Evolutionary conservation across 2,888 invertebrate genomes (phyloP), one percentile per base, ranked within the genome.

Genomic region (Lepeophtheirus nordmannii): DNA sequence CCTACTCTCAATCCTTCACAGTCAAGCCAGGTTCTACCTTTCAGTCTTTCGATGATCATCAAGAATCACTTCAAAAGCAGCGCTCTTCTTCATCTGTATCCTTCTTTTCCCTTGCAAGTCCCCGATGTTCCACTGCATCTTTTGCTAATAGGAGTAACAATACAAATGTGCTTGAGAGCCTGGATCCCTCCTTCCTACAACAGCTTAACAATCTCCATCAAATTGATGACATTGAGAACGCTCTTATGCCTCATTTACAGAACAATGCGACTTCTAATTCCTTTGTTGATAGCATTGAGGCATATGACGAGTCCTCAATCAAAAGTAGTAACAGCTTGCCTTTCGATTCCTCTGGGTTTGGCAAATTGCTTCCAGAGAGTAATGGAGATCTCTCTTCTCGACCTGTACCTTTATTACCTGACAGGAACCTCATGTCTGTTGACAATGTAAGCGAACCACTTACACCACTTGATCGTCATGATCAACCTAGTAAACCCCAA

Each of bases 141-240:
- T 40, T 59, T 14, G 39, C 60, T 7, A 38, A 53, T 5, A 17
- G 20, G n/a, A 65, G 39, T 38, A 56, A 37, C n/a, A 38, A 37
- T 10, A 60, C 22, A 2, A 64, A 41, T 30, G 56, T 64, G 17
- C 37, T 66, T 38, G 66, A 66, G n/a, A 58, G 37, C 37, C 37
- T 65, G 14, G 65, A 65, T 38, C 65, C 58, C 17, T 56, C 22
- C n/a, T 58, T 57, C 53, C 30, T 64, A 20, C 17, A 46, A 22
- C 60, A 41, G 41, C 37, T 66, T n/a, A 66, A 59, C 30, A 66
- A 66, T 46, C 53, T 66, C 17, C 66, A 59, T 12, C 66, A 66
- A 60, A 58, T 66, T n/a, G 66, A 66, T 66, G 66, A 66, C 30
- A 38, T 66, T 14, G 66, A 66, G 22, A 66, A 66, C 30, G 66